Conservation (phyloP, 2,113 vertebrate genomes). For the Blennius ocellaris region DNA sequence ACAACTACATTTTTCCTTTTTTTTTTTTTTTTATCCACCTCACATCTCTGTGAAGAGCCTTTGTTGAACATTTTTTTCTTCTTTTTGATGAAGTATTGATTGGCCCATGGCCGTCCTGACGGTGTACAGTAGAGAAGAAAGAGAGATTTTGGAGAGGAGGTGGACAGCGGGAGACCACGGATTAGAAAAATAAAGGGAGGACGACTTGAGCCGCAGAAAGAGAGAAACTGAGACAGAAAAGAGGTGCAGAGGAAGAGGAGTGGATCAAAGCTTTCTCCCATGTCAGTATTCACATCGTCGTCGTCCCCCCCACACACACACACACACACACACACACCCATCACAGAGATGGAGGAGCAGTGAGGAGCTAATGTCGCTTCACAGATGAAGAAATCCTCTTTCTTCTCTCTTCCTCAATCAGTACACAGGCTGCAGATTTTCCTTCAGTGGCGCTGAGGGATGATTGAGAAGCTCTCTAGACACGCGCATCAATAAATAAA, state of each 20-base stretch:
- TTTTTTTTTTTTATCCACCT: not conserved
- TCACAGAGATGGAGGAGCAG: conserved; percentile 59
- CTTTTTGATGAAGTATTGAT: conserved; percentile 9
- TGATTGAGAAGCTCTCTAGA: conserved; percentile 67
- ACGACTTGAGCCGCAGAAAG: conserved; percentile 1
- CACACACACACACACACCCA: too few species aligned
- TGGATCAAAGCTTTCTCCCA: conserved; percentile 56
- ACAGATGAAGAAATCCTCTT: conserved; percentile 38
- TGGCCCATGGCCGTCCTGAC: not conserved
- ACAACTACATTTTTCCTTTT: not conserved
- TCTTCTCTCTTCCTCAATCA: not conserved
- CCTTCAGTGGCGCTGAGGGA: conserved; percentile 44
- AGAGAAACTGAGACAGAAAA: conserved; percentile 7
- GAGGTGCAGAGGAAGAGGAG: conserved; percentile 3
- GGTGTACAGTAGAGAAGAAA: not conserved
- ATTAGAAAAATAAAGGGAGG: not conserved
- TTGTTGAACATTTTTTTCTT: not conserved
- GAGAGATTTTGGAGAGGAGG: not conserved
- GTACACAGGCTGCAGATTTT: conserved; percentile 36
- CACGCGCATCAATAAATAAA: conserved; percentile 69
- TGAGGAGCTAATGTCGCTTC: conserved; percentile 34
- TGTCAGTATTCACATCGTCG: conserved; percentile 67
- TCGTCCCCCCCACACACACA: too few species aligned
- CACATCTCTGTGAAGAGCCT: not conserved
- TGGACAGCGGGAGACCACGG: conserved; percentile 26